phyloP scores from a whole-genome alignment of 2,797 vertebrate genomes.

The Glossophaga mutica region DNA sequence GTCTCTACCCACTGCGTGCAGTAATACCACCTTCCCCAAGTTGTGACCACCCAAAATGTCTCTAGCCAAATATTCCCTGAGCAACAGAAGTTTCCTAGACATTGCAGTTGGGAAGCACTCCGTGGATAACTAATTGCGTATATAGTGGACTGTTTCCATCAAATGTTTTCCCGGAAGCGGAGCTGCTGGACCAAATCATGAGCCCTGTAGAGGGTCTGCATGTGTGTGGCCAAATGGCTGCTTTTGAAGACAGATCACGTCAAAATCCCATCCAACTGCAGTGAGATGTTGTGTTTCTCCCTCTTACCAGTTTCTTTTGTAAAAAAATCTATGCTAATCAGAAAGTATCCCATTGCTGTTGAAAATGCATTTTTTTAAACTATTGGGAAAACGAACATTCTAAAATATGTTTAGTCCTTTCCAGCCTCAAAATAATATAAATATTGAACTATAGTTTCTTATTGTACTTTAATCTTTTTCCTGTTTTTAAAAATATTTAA shows the following conservation, averaged over 20 bases:
- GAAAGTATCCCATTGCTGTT: background rate
- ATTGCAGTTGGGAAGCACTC: background rate
- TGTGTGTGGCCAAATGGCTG: background rate
- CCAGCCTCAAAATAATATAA: background rate
- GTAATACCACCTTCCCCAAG: rapidly evolving
- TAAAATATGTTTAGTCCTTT: background rate
- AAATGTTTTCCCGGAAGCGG: background rate
- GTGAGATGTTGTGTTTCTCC: background rate
- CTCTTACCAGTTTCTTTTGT: background rate
- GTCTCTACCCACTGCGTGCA: rapidly evolving
- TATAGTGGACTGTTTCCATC: background rate
- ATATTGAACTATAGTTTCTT: background rate
- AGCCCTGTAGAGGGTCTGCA: background rate
- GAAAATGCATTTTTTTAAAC: background rate
- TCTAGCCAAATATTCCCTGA: background rate
- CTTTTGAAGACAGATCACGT: background rate
- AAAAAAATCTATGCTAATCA: background rate
- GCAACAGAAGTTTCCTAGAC: background rate
- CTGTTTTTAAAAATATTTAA: background rate
- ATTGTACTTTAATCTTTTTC: background rate
- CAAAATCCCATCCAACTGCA: background rate
- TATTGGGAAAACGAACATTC: background rate
- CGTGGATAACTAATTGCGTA: background rate
- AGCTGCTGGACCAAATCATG: background rate
- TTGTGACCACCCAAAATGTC: background rate